phyloP scores from a whole-genome alignment of 2,113 vertebrate genomes.

The Otus sunia region DNA sequence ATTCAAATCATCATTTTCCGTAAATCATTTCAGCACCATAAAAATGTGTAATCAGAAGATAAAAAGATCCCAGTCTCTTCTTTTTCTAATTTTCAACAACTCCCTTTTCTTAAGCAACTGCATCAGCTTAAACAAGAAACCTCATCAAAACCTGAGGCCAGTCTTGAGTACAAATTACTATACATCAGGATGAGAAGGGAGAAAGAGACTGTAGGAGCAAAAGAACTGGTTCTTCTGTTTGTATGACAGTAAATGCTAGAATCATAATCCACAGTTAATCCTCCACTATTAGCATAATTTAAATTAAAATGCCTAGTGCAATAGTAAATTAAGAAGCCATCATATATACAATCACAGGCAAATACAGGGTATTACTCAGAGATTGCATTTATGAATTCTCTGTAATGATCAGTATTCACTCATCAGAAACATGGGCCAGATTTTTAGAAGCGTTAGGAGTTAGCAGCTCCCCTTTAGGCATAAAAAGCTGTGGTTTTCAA shows the following conservation, averaged over 20 bases:
- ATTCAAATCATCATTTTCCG: not conserved
- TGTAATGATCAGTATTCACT: conserved; percentile 33
- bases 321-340: conserved; percentile 44
- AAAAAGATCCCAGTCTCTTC: not conserved
- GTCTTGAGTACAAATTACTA: not conserved
- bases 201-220: not conserved
- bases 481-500: conserved; percentile 17
- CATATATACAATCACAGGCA: not conserved
- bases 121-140: conserved; percentile 11
- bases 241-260: conserved; percentile 16
- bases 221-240: conserved; percentile 19
- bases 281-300: conserved; percentile 51
- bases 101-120: not conserved
- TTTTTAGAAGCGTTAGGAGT: not conserved
- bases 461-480: conserved; percentile 15
- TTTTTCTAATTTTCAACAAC: not conserved
- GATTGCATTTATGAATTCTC: not conserved
- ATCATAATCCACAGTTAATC: conserved; percentile 57
- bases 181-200: not conserved
- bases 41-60: not conserved
- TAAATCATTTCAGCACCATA: not conserved
- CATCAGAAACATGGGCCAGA: not conserved
- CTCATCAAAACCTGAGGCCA: conserved; percentile 19
- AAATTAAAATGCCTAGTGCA: conserved; percentile 57
- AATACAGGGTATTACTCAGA: conserved; percentile 32